Evolutionary conservation across 1,140 invertebrate genomes (phyloP).

Genomic region (Trypoxylus dichotomus): DNA sequence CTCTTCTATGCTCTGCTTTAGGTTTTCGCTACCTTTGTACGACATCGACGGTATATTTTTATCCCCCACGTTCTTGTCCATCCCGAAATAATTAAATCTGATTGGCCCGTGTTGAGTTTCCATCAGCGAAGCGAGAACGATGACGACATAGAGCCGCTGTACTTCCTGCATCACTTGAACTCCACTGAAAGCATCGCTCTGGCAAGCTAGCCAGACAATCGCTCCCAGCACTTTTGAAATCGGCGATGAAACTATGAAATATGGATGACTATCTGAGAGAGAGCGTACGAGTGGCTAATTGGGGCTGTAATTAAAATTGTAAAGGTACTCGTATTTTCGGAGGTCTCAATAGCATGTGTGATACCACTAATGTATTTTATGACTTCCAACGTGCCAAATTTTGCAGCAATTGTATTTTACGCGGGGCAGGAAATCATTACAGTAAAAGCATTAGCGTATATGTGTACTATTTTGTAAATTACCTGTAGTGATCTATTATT

Average conservation of each 20-base stretch:
- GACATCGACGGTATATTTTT: not conserved
- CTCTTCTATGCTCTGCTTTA: not conserved
- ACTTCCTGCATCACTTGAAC: not conserved
- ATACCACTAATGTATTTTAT: too few relatives aligned
- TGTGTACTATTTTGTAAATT: too few relatives aligned
- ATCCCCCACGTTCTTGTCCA: not conserved
- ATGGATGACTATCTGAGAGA: not conserved
- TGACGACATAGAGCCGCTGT: not conserved
- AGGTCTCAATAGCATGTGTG: too few relatives aligned
- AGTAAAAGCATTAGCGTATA: too few relatives aligned
- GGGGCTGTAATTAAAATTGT: too few relatives aligned
- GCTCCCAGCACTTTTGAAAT: not conserved
- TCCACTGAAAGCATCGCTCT: not conserved
- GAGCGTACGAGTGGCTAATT: not conserved
- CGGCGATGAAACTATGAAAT: not conserved
- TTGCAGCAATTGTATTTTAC: too few relatives aligned
- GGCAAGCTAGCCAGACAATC: not conserved
- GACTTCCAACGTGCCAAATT: too few relatives aligned
- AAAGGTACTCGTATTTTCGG: too few relatives aligned
- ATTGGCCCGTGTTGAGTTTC: not conserved
- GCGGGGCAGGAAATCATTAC: too few relatives aligned
- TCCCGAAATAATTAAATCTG: slow-evolving; percentile 17
- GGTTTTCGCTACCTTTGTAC: not conserved
- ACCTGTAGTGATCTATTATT: too few relatives aligned
- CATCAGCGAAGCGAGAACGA: slow-evolving; percentile 1